Evolutionary conservation across 2,113 vertebrate species (phyloP), one percentile per base, ranked within the genome.

Genomic region (Tricholaema leucomelas): DNA sequence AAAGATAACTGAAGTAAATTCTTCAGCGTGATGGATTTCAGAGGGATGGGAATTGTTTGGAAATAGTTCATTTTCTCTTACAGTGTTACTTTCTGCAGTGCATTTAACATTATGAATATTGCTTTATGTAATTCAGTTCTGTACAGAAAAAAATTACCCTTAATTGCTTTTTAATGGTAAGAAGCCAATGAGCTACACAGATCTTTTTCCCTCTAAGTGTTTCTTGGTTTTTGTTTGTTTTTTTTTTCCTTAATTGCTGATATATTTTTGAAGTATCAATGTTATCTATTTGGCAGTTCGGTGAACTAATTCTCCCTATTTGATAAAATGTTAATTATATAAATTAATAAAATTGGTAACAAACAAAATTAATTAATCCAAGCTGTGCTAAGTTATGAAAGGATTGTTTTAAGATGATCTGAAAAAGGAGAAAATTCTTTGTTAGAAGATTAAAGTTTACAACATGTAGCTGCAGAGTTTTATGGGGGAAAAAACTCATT

Each of bases 401-500:
- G 10, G 7, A 10, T 67, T 52, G 9, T 85, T 80, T 70, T 83
- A 81, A 59, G 58, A 25, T n/a, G 33, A 61, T 65, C 35, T 60
- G 12, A 25, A 50, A 81, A 63, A 77, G 8, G 31, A 69, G 64
- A 89, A 63, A 71, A 73, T 56, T 70, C 38, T 27, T 78, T 81
- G n/a, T 20, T 52, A 64, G 38, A 75, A 79, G 36, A 61, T 88
- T 81, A 91, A 82, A 8, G 8, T 73, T 87, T 73, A 2, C 30
- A 85, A 60, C 36, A 50, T 54, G 15, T 46, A 69, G 61, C 48
- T 83, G 63, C 17, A 31, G 77, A 81, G 33, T 50, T 81, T 50
- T 80, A 76, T 23, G 46, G 71, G 82, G 89, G 92, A 87, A 96
- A 96, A 24, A 3, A 67, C 30, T 88, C 38, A 55, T 55, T 90